These are phyloP conservation scores for Thalassarche chlororhynchos DNA, from an alignment of 2,113 vertebrate species.

Conservation along the genomic window DNA sequence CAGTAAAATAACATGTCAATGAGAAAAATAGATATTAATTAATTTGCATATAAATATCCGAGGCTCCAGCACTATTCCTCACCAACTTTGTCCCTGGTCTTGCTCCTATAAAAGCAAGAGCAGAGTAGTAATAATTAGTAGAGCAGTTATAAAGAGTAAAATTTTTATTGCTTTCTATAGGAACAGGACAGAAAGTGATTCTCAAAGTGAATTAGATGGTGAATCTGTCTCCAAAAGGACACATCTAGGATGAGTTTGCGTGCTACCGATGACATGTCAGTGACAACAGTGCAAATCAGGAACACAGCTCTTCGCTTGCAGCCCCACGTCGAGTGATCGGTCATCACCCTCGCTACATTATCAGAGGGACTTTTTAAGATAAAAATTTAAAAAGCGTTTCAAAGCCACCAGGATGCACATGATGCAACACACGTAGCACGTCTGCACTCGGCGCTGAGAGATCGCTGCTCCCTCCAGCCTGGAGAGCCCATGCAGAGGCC, in stretches of 20 bases:
- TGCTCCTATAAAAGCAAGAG: not conserved
- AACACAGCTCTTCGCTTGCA: not conserved
- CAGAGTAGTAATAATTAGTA: not conserved
- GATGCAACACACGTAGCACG: rapidly evolving
- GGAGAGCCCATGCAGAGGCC: not conserved
- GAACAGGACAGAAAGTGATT: not conserved
- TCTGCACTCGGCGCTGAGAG: rapidly evolving
- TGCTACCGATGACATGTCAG: not conserved
- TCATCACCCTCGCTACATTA: not conserved
- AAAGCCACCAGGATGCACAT: not conserved
- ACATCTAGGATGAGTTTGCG: not conserved
- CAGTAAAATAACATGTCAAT: not conserved
- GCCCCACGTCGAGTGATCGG: rapidly evolving
- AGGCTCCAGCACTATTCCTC: not conserved
- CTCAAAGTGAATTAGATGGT: not conserved
- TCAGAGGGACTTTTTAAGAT: not conserved
- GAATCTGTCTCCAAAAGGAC: not conserved
- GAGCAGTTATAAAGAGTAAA: not conserved
- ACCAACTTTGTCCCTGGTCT: not conserved
- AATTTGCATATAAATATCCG: not conserved
- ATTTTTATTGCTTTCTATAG: not conserved
- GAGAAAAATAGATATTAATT: not conserved
- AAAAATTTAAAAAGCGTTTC: not conserved
- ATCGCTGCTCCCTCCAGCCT: not conserved
- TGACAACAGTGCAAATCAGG: not conserved